Evolutionary conservation across 1,140 invertebrate species (phyloP).

Genomic region (Scaptodrosophila lebanonensis): DNA sequence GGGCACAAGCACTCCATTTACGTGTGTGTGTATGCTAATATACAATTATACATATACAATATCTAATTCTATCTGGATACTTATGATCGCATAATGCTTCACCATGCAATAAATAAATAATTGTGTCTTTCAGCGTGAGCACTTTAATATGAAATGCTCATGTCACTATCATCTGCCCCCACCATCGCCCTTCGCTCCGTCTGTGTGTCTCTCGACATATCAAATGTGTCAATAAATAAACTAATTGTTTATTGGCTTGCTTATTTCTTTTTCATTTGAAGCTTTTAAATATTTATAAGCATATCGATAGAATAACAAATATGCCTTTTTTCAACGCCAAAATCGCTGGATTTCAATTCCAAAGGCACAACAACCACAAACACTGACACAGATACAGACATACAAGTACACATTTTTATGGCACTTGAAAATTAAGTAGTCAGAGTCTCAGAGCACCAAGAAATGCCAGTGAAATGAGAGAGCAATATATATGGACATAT

Average conservation of each 20-base stretch:
- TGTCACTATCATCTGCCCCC: too few species aligned
- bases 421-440: conserved; percentile 55
- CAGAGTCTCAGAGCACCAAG: conserved; percentile 26
- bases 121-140: conserved; percentile 30
- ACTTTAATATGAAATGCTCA: too few species aligned
- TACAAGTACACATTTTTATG: conserved; percentile 45
- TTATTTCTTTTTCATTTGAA: conserved; percentile 35
- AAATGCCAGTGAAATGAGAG: conserved; percentile 24
- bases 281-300: conserved; percentile 51
- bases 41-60: conserved; percentile 1
- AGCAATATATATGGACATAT: conserved; percentile 2
- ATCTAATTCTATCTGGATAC: too few species aligned
- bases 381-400: too few species aligned
- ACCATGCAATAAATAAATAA: not conserved
- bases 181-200: not conserved
- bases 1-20: conserved; percentile 16
- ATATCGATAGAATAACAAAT: conserved; percentile 33
- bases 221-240: conserved; percentile 30
- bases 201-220: not conserved
- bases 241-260: conserved; percentile 53
- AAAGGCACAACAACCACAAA: too few species aligned
- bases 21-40: conserved; percentile 2
- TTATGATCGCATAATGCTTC: too few species aligned
- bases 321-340: conserved; percentile 34
- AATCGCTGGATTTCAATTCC: conserved; percentile 1